Conservation (phyloP, 2,113 vertebrate species). For the Cyprinodon brontotheroides region DNA sequence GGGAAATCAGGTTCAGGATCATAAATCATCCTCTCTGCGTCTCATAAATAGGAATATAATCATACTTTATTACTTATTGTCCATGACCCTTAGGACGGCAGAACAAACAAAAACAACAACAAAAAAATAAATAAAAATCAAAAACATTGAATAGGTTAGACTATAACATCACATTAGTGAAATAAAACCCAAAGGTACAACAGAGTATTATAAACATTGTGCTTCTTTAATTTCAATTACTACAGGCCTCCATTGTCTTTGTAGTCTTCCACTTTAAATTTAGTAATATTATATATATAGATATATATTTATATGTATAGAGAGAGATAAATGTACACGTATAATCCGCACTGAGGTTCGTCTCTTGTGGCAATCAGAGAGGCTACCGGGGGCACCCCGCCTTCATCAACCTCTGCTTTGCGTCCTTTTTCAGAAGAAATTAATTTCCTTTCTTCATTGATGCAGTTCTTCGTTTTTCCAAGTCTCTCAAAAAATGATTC, state of each 20-base stretch:
- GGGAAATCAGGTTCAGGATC: slow-evolving; percentile 28
- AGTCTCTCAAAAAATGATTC: slow-evolving; percentile 29
- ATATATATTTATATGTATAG: slow-evolving; percentile 73
- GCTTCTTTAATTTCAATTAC: slow-evolving; percentile 81
- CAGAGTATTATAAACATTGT: slow-evolving; percentile 83
- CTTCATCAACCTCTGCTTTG: slow-evolving; percentile 37
- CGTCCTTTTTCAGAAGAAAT: slow-evolving; percentile 37
- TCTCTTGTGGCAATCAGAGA: slow-evolving; percentile 63
- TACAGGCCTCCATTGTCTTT: slow-evolving; percentile 70
- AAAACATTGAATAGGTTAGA: slow-evolving; percentile 69
- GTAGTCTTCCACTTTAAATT: slow-evolving; percentile 70
- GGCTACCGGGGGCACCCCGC: slow-evolving; percentile 49
- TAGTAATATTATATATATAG: slow-evolving; percentile 79
- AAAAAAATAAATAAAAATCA: slow-evolving; percentile 58
- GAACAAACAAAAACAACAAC: slow-evolving; percentile 55
- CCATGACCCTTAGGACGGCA: slow-evolving; percentile 39
- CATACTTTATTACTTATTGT: slow-evolving; percentile 59
- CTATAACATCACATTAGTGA: slow-evolving; percentile 72
- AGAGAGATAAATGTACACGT: slow-evolving; percentile 80
- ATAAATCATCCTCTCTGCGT: slow-evolving; percentile 46
- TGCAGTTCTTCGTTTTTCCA: slow-evolving; percentile 31
- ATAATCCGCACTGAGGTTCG: slow-evolving; percentile 67
- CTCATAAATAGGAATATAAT: slow-evolving; percentile 67
- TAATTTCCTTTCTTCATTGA: slow-evolving; percentile 36
- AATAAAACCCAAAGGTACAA: slow-evolving; percentile 73